These are phyloP conservation scores for Patella caerulea DNA, from an alignment of 2,888 invertebrate genomes.

Conservation along the genomic window DNA sequence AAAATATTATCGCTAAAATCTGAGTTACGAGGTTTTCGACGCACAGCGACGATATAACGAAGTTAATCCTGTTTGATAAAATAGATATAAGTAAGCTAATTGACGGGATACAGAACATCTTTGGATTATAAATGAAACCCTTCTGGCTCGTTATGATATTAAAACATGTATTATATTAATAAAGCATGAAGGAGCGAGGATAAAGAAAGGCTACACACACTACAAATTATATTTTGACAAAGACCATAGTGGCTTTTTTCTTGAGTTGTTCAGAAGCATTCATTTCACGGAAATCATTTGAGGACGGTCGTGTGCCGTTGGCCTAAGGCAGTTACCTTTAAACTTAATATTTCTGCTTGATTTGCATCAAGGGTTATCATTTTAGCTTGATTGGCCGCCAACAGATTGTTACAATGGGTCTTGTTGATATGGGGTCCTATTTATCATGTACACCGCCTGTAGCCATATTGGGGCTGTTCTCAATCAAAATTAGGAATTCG, in stretches of 20 bases:
- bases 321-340: slow-evolving; percentile 10
- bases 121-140: no score
- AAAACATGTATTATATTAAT: slow-evolving; percentile 2
- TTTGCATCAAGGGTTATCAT: background rate
- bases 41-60: no score
- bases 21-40: no score
- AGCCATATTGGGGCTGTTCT: background rate
- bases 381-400: slow-evolving; percentile 4
- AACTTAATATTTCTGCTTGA: slow-evolving; percentile 10
- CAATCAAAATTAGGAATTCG: no score
- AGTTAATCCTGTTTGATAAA: no score
- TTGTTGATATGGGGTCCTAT: slow-evolving; percentile 9
- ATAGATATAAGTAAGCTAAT: no score
- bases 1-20: no score
- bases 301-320: background rate
- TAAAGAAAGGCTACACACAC: background rate
- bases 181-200: background rate
- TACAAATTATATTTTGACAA: slow-evolving; percentile 1
- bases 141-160: background rate
- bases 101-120: no score
- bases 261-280: background rate
- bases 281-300: slow-evolving; percentile 6
- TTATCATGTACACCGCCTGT: background rate
- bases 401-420: slow-evolving; percentile 5
- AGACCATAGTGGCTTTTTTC: background rate